Evolutionary conservation across 2,888 invertebrate species (phyloP), one percentile per base, ranked within the genome.

Genomic region (Bursaphelenchus okinawaensis): DNA sequence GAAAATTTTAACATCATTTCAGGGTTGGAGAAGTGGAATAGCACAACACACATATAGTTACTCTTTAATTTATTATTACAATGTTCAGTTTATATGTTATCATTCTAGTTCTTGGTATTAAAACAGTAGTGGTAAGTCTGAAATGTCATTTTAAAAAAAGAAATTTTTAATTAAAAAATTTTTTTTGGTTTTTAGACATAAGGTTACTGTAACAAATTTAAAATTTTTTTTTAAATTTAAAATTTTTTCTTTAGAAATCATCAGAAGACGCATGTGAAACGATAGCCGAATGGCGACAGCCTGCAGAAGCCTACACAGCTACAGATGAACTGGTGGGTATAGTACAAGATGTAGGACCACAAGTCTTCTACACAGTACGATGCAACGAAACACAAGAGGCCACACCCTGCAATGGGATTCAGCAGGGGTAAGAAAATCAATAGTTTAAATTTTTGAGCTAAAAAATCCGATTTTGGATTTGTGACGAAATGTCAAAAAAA

Each of bases 331-430:
- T 40, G 40, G 40, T 40, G 16, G 40, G n/a, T 12, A n/a, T 40
- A n/a, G 40, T 40, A n/a, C 40, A 40, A 4, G 40, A 40, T n/a
- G 40, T 40, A 12, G 61, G 60, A 6, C 58, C 55, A 4, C 66
- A 67, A 31, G 52, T 60, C 23, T 67, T 67, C 31, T 67, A 61
- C 61, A 62, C 62, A 40, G 67, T 67, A 12, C 65, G 63, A 52
- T 68, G 68, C 51, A 26, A 52, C 20, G 24, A 28, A 22, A 57
- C 29, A 6, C 24, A 50, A 7, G 68, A 68, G 50, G 26, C 27
- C 27, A 27, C 20, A 12, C 68, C 68, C 7, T 68, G 68, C 51
- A n/a, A 20, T 1, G 62, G 65, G 50, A 56, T 68, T 9, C 23
- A 63, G 24, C 27, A 22, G 20, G 55, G 62, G 68, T 68, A 22